phyloP scores from a whole-genome alignment of 2,797 vertebrate species.

The Eulemur albifrons region DNA sequence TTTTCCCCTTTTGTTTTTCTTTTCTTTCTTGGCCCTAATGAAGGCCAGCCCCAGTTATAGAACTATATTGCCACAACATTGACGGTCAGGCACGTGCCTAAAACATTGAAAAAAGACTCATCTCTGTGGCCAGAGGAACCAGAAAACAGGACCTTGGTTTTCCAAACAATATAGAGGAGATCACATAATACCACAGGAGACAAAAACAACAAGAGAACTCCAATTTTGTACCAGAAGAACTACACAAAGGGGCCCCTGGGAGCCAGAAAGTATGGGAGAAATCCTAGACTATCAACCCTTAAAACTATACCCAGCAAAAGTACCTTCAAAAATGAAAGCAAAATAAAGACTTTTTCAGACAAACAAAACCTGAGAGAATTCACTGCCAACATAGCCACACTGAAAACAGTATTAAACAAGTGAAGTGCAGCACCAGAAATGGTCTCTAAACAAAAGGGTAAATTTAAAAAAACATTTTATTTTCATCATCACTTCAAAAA shows the following conservation, averaged over 20 bases:
- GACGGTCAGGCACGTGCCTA: too few species aligned
- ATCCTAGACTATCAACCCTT: not conserved
- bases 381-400: not conserved
- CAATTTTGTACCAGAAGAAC: not conserved
- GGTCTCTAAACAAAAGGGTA: not conserved
- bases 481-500: not conserved
- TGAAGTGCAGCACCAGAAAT: not conserved
- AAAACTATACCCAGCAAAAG: not conserved
- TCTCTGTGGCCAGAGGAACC: not conserved
- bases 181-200: not conserved
- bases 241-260: not conserved
- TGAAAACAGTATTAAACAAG: not conserved
- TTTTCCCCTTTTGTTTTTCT: not conserved
- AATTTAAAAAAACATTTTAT: not conserved
- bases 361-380: not conserved
- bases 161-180: not conserved
- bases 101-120: not conserved
- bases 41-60: not conserved
- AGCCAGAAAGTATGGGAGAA: not conserved
- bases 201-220: not conserved
- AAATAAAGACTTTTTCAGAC: not conserved
- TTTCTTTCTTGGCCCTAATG: not conserved
- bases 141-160: not conserved
- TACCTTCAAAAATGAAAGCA: not conserved
- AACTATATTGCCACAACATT: not conserved